Percentiles rank a stretch among this genome's conserved stretches.
Evolutionary conservation across 2,797 vertebrate species (phyloP).

Genomic region (Hoplostethus atlanticus): DNA sequence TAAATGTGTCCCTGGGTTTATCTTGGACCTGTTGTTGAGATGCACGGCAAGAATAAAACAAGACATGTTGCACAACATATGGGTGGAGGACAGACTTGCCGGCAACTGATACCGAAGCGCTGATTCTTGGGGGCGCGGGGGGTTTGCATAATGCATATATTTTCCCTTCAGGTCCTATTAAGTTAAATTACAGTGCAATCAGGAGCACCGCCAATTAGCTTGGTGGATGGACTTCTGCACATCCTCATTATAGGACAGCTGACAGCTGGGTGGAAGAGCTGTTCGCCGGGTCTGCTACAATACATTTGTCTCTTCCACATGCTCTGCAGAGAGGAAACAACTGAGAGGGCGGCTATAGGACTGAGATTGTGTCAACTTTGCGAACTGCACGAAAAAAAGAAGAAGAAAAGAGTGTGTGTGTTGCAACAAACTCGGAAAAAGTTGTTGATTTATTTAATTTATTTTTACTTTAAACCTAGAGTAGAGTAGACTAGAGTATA

Average conservation of each 20-base stretch:
- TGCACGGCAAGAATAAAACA: constrained; percentile 5
- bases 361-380: too few species aligned
- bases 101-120: background rate
- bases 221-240: background rate
- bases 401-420: too few species aligned
- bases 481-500: too few species aligned
- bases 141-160: background rate
- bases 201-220: background rate
- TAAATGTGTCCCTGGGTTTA: constrained; percentile 16
- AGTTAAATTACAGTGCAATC: constrained; percentile 11
- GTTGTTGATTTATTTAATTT: too few species aligned
- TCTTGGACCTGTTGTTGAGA: background rate
- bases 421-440: too few species aligned
- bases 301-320: too few species aligned
- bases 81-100: background rate
- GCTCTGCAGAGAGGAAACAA: too few species aligned
- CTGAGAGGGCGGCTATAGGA: too few species aligned
- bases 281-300: too few species aligned
- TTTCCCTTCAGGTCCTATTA: constrained; percentile 3
- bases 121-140: background rate
- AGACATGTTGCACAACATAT: background rate
- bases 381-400: too few species aligned
- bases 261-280: constrained; percentile 5
- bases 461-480: too few species aligned
- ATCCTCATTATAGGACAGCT: background rate